A percentile compares a stretch with the other conserved stretches of the same genome.
These are phyloP conservation scores for Sarotherodon lohbergeri DNA, from an alignment of 2,113 vertebrate genomes.

Conservation along the genomic window DNA sequence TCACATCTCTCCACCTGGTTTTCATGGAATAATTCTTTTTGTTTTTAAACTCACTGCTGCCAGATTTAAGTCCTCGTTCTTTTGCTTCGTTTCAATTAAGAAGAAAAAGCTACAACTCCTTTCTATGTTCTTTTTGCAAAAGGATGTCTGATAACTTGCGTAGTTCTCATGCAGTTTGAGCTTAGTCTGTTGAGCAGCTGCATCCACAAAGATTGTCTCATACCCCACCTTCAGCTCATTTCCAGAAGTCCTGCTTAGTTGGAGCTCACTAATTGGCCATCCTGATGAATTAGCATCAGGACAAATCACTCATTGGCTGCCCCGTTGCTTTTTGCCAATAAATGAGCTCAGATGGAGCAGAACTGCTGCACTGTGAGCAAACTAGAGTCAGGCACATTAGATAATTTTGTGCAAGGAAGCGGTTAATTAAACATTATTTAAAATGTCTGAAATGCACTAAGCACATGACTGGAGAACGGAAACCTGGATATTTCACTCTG, in stretches of 20 bases:
- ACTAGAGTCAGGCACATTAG: neutral
- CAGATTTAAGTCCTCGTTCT: neutral
- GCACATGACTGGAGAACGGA: neutral
- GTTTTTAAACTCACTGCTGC: neutral
- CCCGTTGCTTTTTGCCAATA: conserved; percentile 14
- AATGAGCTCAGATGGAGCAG: conserved; percentile 12
- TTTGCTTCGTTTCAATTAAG: neutral
- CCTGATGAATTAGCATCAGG: conserved; percentile 30
- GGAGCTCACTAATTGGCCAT: conserved; percentile 45
- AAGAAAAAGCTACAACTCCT: neutral
- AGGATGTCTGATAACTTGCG: neutral
- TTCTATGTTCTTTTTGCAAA: neutral
- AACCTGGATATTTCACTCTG: neutral
- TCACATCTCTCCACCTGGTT: neutral
- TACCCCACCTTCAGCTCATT: neutral
- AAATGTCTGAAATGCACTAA: neutral
- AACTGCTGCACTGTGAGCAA: conserved; percentile 13
- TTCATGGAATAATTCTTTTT: neutral
- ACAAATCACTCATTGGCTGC: conserved; percentile 22
- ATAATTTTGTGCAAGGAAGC: neutral
- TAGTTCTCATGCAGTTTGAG: neutral
- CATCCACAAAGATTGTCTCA: neutral
- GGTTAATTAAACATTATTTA: conserved; percentile 4
- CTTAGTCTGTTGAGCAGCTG: conserved; percentile 3
- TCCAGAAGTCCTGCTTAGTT: neutral